phyloP scores from a whole-genome alignment of 64 coral and sea anemone species.

The Dendronephthya gigantea region DNA sequence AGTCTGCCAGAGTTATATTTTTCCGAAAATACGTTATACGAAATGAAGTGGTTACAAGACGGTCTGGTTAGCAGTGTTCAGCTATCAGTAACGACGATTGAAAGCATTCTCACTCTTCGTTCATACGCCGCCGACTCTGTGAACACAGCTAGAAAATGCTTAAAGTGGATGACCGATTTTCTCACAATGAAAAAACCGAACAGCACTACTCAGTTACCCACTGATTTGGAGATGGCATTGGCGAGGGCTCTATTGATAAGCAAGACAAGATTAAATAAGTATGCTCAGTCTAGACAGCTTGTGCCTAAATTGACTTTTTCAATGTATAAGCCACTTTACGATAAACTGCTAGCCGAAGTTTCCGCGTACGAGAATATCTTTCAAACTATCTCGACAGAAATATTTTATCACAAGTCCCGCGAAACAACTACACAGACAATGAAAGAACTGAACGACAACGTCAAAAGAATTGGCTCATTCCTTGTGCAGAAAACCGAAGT shows the following conservation, averaged over 20 bases:
- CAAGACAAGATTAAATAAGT: conserved; percentile 35
- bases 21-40: neutral
- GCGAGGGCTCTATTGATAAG: conserved; percentile 27
- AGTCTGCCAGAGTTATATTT: conserved; percentile 28
- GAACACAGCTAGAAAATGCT: conserved; percentile 16
- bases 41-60: conserved; percentile 6
- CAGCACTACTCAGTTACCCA: no score
- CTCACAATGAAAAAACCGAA: neutral
- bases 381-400: conserved; percentile 14
- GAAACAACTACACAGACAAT: conserved; percentile 20
- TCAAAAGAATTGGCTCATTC: conserved; percentile 37
- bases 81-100: conserved; percentile 15
- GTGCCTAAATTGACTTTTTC: conserved; percentile 28
- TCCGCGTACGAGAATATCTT: conserved; percentile 14
- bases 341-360: conserved; percentile 17
- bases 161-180: conserved; percentile 22
- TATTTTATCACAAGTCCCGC: conserved; percentile 11
- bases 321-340: conserved; percentile 35
- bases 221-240: conserved; percentile 33
- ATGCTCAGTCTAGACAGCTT: conserved; percentile 28
- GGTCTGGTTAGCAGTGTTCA: conserved; percentile 28
- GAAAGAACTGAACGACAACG: conserved; percentile 31
- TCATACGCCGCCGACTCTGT: neutral
- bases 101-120: conserved; percentile 33
- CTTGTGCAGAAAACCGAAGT: conserved; percentile 35